Percentiles rank a stretch among this genome's conserved stretches.
Conservation (phyloP, 2,113 vertebrate genomes). For the Catagonus wagneri region DNA sequence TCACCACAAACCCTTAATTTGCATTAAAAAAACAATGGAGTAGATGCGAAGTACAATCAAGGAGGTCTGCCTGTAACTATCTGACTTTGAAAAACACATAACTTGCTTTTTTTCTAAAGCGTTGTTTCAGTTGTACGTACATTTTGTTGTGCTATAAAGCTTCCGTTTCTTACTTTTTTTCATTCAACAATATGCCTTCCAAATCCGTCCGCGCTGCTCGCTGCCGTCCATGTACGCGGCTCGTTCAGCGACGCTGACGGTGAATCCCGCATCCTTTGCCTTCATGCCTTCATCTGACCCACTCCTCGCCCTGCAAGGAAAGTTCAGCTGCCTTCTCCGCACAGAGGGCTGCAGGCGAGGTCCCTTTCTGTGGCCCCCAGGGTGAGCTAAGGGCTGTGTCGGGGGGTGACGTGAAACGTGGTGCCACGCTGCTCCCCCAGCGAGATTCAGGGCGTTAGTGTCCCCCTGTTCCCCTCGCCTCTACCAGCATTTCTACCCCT, state of each 20-base stretch:
- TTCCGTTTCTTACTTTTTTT: constrained; percentile 40
- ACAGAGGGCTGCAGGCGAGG: not conserved
- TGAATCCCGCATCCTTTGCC: rapidly evolving
- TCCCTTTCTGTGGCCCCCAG: rapidly evolving
- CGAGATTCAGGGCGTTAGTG: rapidly evolving
- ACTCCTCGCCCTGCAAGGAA: rapidly evolving
- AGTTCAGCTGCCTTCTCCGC: rapidly evolving
- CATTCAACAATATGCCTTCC: constrained; percentile 65
- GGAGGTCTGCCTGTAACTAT: not conserved
- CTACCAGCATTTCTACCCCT: not conserved
- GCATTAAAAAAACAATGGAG: not conserved
- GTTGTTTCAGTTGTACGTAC: not conserved
- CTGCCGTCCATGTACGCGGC: rapidly evolving
- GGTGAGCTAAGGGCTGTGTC: not conserved
- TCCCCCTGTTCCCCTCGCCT: not conserved
- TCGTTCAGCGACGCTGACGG: rapidly evolving
- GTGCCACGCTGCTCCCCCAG: rapidly evolving
- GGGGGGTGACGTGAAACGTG: rapidly evolving
- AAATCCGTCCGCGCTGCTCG: not conserved
- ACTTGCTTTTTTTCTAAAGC: not conserved
- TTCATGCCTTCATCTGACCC: rapidly evolving
- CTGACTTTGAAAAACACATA: not conserved
- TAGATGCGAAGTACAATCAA: no score
- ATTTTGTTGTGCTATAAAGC: constrained; percentile 25
- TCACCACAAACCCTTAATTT: not conserved